A percentile compares a stretch with the other conserved stretches of the same genome.
Evolutionary conservation across 2,113 vertebrate genomes (phyloP).

Genomic region (Microtus richardsoni): DNA sequence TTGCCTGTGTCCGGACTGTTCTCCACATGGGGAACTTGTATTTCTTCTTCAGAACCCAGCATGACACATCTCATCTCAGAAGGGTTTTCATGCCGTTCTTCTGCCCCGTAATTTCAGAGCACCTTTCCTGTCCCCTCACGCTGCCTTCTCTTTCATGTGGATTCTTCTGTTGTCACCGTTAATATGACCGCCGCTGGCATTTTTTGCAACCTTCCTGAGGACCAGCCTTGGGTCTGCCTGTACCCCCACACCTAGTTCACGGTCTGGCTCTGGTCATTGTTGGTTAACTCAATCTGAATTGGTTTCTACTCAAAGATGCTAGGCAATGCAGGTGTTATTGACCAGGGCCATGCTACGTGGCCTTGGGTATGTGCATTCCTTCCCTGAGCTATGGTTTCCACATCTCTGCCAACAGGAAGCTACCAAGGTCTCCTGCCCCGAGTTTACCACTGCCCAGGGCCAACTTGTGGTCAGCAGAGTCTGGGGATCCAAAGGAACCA

Average conservation of each 20-base stretch:
- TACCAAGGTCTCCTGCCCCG: neutral
- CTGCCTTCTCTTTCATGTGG: neutral
- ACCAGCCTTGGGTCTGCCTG: neutral
- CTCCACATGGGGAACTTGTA: neutral
- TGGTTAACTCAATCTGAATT: neutral
- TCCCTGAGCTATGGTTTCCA: neutral
- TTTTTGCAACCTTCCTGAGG: neutral
- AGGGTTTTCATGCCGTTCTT: neutral
- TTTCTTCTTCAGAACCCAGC: neutral
- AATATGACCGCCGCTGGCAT: neutral
- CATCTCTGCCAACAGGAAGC: neutral
- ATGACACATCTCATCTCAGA: neutral
- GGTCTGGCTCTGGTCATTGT: neutral
- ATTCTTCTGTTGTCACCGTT: neutral
- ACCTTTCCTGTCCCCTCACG: neutral
- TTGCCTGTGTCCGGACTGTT: neutral
- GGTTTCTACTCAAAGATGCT: neutral
- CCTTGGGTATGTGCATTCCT: neutral
- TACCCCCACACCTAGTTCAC: neutral
- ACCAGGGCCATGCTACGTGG: neutral
- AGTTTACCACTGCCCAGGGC: neutral
- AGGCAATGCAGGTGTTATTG: neutral
- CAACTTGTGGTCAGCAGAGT: neutral
- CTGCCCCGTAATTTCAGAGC: neutral
- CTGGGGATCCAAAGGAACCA: neutral